Evolutionary conservation across 2,797 vertebrate species (phyloP), one percentile per base, ranked within the genome.

Genomic region (Acanthopagrus latus): DNA sequence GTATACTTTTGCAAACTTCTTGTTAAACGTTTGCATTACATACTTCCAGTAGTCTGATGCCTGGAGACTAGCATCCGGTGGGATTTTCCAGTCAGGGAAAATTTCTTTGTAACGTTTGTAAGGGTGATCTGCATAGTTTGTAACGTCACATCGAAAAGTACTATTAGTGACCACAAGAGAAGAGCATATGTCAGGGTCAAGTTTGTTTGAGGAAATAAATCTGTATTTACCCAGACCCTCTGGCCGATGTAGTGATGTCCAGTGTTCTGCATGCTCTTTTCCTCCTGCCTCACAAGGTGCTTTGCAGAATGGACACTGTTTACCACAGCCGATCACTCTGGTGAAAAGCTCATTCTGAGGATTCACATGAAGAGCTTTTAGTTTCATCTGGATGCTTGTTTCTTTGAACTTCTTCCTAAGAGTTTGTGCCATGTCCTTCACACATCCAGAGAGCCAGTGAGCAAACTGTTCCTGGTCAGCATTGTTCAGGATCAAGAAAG

Each of bases 41-140:
- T 93, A 95, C 85, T 95, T 95, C 95, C 94, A 96, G 84, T 94
- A 96, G 70, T 95, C 89, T 25, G 94, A 92, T 23, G 91, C 89
- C 17, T 93, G 0, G 1, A 91, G 81, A 27, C 86, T 94, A 12
- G 0, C 0, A 25, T 95, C 94, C 3, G 94, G 84, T 12, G 74
- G n/a, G n/a, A 95, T 95, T 29, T 33, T 18, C 95, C 95, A 95
- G 44, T 91, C 23, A 2, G 88, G 82, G 17, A 54, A 93, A 13
- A 91, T 67, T 0, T 72, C 38, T 5, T 3, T 72, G 43, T 95
- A 96, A 0, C 6, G 0, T 55, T 95, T 95, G 25, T 69, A 94
- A 7, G 87, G 92, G 6, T 94, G 80, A 0, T 0, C 11, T 5
- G 63, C 0, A 0, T 0, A 0, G 0, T 80, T 21, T 25, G 92